phyloP scores from a whole-genome alignment of 2,888 invertebrate genomes.

The Drosophila flavopinicola region DNA sequence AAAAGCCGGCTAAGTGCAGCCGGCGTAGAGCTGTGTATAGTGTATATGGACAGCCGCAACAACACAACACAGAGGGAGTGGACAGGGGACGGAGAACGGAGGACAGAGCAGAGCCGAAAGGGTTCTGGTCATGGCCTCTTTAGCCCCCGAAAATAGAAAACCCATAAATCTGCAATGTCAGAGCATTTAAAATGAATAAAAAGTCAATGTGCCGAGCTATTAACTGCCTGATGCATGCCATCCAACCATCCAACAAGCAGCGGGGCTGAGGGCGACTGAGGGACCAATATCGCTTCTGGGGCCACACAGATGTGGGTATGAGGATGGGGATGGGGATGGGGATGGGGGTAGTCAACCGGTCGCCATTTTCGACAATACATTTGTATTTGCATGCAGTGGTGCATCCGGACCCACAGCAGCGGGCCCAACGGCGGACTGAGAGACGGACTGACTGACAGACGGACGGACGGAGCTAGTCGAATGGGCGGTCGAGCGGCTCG shows the following conservation, averaged over 20 bases:
- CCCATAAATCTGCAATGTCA: constrained; percentile 78
- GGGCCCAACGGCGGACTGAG: constrained; percentile 41
- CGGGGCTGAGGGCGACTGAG: constrained; percentile 2
- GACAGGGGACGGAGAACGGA: too few relatives aligned
- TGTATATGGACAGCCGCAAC: constrained; percentile 17
- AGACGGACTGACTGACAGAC: constrained; percentile 30
- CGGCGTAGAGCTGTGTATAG: constrained; percentile 22
- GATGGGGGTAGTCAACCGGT: constrained; percentile 66
- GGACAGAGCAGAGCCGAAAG: too few relatives aligned
- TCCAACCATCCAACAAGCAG: constrained; percentile 36
- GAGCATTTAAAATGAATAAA: constrained; percentile 81
- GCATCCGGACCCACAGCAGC: constrained; percentile 69
- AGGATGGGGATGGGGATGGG: neutral
- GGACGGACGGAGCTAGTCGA: constrained; percentile 42
- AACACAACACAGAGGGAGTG: constrained; percentile 10
- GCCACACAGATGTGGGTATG: neutral
- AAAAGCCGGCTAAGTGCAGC: constrained; percentile 76
- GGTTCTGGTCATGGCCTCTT: constrained; percentile 48
- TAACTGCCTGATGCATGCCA: constrained; percentile 77
- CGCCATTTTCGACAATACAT: constrained; percentile 78
- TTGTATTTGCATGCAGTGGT: constrained; percentile 77
- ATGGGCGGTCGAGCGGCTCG: constrained; percentile 66
- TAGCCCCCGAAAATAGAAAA: constrained; percentile 72
- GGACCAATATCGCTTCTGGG: constrained; percentile 11
- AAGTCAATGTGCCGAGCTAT: constrained; percentile 81